Evolutionary conservation across 37 sponge, comb jelly and placozoan genomes (phyloP).

Genomic region (Mnemiopsis leidyi): DNA sequence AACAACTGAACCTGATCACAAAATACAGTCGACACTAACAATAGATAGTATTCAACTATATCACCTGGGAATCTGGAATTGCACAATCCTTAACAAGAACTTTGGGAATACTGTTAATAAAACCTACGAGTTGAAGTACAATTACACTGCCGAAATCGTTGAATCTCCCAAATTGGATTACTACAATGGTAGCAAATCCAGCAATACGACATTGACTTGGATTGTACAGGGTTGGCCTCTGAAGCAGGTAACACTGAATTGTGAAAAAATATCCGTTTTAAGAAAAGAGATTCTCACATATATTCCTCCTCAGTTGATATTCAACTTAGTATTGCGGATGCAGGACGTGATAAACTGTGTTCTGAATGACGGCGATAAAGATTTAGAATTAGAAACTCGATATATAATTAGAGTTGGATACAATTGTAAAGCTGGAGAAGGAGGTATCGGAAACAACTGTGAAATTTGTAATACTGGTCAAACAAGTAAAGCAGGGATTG

Average conservation of each 20-base stretch:
- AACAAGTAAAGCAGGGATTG: not conserved
- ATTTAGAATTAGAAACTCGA: not conserved
- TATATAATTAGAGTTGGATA: not conserved
- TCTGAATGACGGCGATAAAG: not conserved
- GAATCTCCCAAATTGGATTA: not conserved
- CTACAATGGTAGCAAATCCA: not conserved
- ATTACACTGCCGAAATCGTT: not conserved
- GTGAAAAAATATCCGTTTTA: not conserved
- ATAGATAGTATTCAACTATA: not conserved
- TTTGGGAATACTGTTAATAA: not conserved
- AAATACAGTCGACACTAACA: not conserved
- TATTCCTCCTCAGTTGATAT: not conserved
- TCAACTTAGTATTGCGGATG: not conserved
- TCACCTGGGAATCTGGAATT: not conserved
- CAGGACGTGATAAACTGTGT: not conserved
- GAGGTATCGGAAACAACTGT: not conserved
- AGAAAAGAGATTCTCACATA: not conserved
- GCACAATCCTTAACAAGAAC: not conserved
- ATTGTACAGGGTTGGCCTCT: not conserved
- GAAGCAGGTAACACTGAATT: not conserved
- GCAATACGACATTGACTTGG: not conserved
- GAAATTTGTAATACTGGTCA: not conserved
- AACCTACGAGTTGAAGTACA: not conserved
- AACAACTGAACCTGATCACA: not conserved
- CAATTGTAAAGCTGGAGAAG: not conserved